Percentiles rank a stretch among this genome's conserved stretches.
phyloP scores from a whole-genome alignment of 64 coral and sea anemone genomes.

The Actinia tenebrosa region DNA sequence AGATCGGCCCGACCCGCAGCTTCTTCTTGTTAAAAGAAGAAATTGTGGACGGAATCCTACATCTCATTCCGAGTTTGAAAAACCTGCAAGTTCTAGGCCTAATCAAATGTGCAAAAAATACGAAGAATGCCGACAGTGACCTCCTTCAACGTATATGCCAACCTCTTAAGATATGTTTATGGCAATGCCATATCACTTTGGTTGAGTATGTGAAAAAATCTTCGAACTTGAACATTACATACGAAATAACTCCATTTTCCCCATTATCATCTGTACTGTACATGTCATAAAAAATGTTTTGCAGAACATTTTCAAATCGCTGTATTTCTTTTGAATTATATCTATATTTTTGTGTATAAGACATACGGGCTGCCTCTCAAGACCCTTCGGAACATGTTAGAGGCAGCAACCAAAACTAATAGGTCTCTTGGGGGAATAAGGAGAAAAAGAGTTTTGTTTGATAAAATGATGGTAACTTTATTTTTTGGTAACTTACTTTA shows the following conservation, averaged over 20 bases:
- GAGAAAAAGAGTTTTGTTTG: too few relatives aligned
- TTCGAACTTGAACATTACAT: neutral
- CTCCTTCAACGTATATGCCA: neutral
- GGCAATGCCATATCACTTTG: neutral
- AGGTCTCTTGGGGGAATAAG: neutral
- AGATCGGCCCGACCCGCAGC: neutral
- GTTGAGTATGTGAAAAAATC: neutral
- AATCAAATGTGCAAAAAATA: neutral
- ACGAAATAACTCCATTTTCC: neutral
- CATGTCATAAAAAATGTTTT: neutral
- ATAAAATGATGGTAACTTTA: too few relatives aligned
- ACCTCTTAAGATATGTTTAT: slow-evolving; percentile 1
- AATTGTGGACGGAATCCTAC: neutral
- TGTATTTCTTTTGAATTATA: neutral
- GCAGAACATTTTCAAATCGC: neutral
- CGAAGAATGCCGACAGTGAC: neutral
- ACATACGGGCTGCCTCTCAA: neutral
- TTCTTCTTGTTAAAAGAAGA: neutral
- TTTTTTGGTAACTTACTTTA: too few relatives aligned
- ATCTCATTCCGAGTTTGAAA: neutral
- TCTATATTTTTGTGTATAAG: neutral
- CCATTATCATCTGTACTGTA: neutral
- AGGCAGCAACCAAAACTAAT: neutral
- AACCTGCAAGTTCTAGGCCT: neutral
- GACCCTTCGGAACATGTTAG: neutral